These are phyloP conservation scores for Sphaerodactylus townsendi DNA, from an alignment of 2,113 vertebrate genomes.

Conservation along the genomic window DNA sequence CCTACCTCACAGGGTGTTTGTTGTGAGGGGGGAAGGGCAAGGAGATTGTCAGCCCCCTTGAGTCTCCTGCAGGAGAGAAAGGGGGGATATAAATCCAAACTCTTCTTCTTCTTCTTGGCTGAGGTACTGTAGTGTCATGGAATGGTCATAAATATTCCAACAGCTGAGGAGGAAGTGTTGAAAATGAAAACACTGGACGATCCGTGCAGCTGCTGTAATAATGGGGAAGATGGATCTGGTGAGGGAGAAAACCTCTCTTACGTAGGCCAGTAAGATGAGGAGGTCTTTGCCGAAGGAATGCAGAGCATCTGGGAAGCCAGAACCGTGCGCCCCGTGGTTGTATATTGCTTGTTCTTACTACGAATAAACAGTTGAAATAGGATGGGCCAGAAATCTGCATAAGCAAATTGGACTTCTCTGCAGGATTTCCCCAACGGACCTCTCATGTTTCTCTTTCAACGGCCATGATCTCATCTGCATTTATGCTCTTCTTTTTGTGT, in stretches of 20 bases:
- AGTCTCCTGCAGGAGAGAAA: no score
- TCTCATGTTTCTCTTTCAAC: background rate
- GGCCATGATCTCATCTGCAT: background rate
- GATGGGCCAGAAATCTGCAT: background rate
- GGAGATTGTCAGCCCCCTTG: no score
- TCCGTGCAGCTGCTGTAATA: background rate
- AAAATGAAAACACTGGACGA: background rate
- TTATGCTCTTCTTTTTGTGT: background rate
- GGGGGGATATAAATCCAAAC: no score
- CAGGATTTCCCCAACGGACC: background rate
- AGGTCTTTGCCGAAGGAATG: background rate
- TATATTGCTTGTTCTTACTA: background rate
- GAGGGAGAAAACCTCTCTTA: background rate
- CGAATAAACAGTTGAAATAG: background rate
- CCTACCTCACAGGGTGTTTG: no score
- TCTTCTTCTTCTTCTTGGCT: background rate
- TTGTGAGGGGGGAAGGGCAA: no score
- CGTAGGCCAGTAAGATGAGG: background rate
- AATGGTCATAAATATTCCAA: background rate
- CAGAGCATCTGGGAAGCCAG: no score
- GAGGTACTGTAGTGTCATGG: background rate
- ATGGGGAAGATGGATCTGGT: background rate
- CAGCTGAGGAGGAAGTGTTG: background rate
- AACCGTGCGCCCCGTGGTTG: background rate
- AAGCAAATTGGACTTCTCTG: background rate